phyloP scores from a whole-genome alignment of 1,140 invertebrate genomes.

The Ceratina japonica region DNA sequence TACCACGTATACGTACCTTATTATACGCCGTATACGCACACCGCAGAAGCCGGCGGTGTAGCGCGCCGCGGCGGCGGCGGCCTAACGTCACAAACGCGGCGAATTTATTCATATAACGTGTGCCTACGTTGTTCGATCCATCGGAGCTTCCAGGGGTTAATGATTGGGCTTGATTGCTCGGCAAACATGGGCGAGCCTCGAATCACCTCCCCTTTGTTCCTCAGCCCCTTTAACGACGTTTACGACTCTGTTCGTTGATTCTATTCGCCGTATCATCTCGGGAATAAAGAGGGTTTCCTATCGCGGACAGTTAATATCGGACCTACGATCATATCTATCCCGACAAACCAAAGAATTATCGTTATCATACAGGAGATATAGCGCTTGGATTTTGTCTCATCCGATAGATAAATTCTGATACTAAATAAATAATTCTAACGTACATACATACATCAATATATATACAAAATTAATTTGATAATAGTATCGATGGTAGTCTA shows the following conservation, averaged over 20 bases:
- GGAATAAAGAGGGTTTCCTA: slow-evolving; percentile 23
- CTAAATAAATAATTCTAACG: too few relatives aligned
- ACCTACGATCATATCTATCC: not conserved
- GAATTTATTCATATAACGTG: slow-evolving; percentile 66
- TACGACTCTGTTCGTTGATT: slow-evolving; percentile 48
- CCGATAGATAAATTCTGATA: too few relatives aligned
- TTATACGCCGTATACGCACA: too few relatives aligned
- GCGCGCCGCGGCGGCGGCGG: not conserved
- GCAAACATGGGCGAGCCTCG: slow-evolving; percentile 77
- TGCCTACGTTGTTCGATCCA: slow-evolving; percentile 57
- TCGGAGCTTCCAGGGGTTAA: slow-evolving; percentile 71
- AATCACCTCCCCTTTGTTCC: slow-evolving; percentile 51
- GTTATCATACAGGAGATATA: too few relatives aligned
- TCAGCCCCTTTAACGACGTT: slow-evolving; percentile 45
- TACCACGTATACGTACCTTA: slow-evolving; percentile 8
- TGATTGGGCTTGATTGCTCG: slow-evolving; percentile 79
- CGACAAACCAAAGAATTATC: not conserved
- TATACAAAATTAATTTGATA: too few relatives aligned
- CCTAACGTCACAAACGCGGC: slow-evolving; percentile 34
- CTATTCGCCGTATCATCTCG: slow-evolving; percentile 37
- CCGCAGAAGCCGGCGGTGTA: not conserved
- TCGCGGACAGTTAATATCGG: slow-evolving; percentile 33
- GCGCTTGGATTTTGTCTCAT: too few relatives aligned
- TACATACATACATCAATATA: too few relatives aligned
- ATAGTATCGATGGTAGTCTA: too few relatives aligned